Base-by-base conservation (phyloP, 1,140 invertebrate species). In the Stegodyphus mimosarum region DNA sequence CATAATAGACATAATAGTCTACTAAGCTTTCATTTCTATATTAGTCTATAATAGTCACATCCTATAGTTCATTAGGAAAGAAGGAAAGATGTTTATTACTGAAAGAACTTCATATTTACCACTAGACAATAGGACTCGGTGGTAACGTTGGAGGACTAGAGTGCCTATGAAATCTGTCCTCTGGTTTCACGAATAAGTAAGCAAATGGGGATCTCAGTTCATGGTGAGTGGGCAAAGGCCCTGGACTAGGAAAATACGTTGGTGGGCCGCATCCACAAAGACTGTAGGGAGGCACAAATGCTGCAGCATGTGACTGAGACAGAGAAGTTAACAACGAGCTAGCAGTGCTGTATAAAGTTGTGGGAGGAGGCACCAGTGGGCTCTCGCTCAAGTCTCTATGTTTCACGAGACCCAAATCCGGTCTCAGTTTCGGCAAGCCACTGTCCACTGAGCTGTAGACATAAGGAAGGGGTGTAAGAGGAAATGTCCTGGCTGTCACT, bases 401-500 rank as follows among this genome's bases (percentile, higher is more conserved):
- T 18, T 86, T 78, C 49, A 72, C 55, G 10, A 80, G 71, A 52
- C 85, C 72, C 15, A 80, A n/a, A 4, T 80, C 76, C 51, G 64
- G 50, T 11, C 85, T 52, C 5, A 86, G 15, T 66, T 80, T 75
- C 7, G 74, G 18, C 17, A 77, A 17, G 13, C 63, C 51, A 55
- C 63, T 76, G 83, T 86, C 83, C 72, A 83, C 60, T n/a, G 80
- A 75, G 72, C 72, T 83, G 69, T 87, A 81, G 15, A 87, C 17
- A 51, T 81, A 79, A 6, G 79, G 78, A 7, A 79, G 48, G 5
- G 80, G 87, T 55, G 76, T 60, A 15, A 85, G 48, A 6, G 87
- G 87, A 60, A 87, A 88, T 10, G 87, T 88, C 76, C 75, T 86
- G 51, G 86, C 88, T 33, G 76, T 88, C 60, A 84, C 87, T 73